Evolutionary conservation across 2,113 vertebrate genomes (phyloP), one percentile per base, ranked within the genome.

Genomic region (Prietella phreatophila): DNA sequence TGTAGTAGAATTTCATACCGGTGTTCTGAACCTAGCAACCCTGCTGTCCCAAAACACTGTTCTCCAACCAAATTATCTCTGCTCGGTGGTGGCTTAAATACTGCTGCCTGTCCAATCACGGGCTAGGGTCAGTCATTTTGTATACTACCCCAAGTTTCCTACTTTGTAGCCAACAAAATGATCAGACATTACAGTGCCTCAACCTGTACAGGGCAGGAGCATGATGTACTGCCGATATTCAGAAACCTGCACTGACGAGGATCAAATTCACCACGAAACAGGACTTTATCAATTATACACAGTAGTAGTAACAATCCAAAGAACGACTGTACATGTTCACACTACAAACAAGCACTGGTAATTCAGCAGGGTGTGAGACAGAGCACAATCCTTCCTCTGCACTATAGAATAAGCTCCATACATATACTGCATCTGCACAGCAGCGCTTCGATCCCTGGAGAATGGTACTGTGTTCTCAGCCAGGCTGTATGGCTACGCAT

Each of bases 261-360:
- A 15, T 84, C 33, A 39, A 5, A 33, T 15, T 69, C n/a, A 69
- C 33, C 25, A 67, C 6, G 27, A 82, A 75, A 27, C 56, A 65
- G n/a, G 50, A 55, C 14, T 14, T 55, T 55, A 14, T 65, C 50
- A 53, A 81, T 14, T 56, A 61, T 15, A 36, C 33, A 53, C 15
- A 63, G 58, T 17, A 79, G 15, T 58, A 73, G 53, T 25, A 58
- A 17, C 75, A n/a, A 1, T 50, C 14, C 47, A 14, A 47, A 85
- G 36, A 86, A 5, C 67, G 39, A 65, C 13, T 22, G 81, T 50
- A 83, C 65, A 73, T 55, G 39, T 83, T 86, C 47, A 10, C 42
- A 56, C 73, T 81, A 39, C 60, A 71, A 53, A 81, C 85, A 30
- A 84, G 55, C 47, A 83, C 79, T 86, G 27, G 86, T 79, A 69